Evolutionary conservation across 2,888 invertebrate genomes (phyloP).

Genomic region (Anarsia innoxiella): DNA sequence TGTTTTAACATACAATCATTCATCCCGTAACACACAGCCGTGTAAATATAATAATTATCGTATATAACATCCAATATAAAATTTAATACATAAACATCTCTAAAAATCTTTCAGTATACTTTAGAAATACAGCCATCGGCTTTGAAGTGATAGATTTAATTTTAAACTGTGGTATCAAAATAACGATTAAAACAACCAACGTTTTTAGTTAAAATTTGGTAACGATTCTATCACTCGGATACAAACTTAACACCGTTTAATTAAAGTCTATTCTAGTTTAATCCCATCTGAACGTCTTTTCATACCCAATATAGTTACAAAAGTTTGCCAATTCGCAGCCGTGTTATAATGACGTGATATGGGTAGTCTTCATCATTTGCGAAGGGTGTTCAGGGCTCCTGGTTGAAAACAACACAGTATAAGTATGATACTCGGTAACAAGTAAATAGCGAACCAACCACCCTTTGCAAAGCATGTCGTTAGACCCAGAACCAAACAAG

Average conservation of each 20-base stretch:
- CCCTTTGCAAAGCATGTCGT: slow-evolving; percentile 4
- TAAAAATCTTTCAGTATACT: too few relatives aligned
- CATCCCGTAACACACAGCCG: slow-evolving; percentile 9
- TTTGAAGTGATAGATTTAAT: slow-evolving; percentile 17
- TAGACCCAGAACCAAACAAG: slow-evolving; percentile 1
- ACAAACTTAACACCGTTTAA: not conserved
- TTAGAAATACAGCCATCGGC: slow-evolving; percentile 35
- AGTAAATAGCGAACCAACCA: not conserved
- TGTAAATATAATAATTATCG: slow-evolving; percentile 1
- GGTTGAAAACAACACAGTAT: slow-evolving; percentile 28
- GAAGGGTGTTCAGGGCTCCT: slow-evolving; percentile 58
- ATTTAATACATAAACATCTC: too few relatives aligned
- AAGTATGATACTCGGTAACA: not conserved
- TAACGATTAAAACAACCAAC: not conserved
- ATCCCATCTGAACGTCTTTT: too few relatives aligned
- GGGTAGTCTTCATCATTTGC: slow-evolving; percentile 45
- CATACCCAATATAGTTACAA: too few relatives aligned
- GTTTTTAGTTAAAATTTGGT: slow-evolving; percentile 5
- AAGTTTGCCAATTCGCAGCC: too few relatives aligned
- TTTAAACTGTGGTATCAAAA: not conserved
- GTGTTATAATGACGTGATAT: slow-evolving; percentile 52
- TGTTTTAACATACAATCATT: too few relatives aligned
- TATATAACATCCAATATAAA: slow-evolving; percentile 1
- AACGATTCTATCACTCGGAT: slow-evolving; percentile 1
- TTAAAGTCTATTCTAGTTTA: too few relatives aligned